Percentiles rank a stretch among this genome's conserved stretches.
These are phyloP conservation scores for Nowickia ferox DNA, from an alignment of 2,888 invertebrate species.

Conservation along the genomic window DNA sequence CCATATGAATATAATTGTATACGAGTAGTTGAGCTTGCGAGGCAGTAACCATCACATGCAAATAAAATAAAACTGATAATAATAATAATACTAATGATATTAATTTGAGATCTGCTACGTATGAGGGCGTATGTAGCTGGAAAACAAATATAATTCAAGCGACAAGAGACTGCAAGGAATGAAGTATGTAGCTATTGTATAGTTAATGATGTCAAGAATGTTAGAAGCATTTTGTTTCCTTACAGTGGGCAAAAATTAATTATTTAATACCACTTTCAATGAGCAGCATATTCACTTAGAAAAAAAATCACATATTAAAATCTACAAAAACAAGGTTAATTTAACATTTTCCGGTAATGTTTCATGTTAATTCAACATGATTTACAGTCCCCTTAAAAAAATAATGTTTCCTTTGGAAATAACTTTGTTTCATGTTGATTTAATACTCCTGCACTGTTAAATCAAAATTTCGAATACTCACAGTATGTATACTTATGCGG, in stretches of 20 bases:
- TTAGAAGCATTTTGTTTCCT: conserved; percentile 34
- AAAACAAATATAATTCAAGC: conserved; percentile 1
- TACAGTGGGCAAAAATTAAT: not conserved
- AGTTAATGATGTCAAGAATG: conserved; percentile 44
- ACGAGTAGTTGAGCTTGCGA: not conserved
- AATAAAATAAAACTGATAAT: not conserved
- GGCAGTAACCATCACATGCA: conserved; percentile 18
- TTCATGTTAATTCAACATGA: too few relatives aligned
- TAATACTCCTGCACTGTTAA: too few relatives aligned
- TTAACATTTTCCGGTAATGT: too few relatives aligned
- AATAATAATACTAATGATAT: conserved; percentile 26
- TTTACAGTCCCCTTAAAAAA: too few relatives aligned
- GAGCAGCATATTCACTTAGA: too few relatives aligned
- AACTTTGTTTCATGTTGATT: too few relatives aligned
- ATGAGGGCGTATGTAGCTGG: conserved; percentile 3
- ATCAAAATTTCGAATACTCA: too few relatives aligned
- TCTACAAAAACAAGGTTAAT: too few relatives aligned
- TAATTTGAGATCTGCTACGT: conserved; percentile 28
- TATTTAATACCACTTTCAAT: too few relatives aligned
- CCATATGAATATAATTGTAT: not conserved
- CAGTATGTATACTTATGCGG: too few relatives aligned
- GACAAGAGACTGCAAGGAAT: not conserved
- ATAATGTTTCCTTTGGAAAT: too few relatives aligned
- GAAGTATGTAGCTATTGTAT: conserved; percentile 3
- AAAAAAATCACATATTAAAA: too few relatives aligned